Evolutionary conservation across 2,797 vertebrate genomes (phyloP), one percentile per base, ranked within the genome.

Genomic region (Emydoidea blandingii): DNA sequence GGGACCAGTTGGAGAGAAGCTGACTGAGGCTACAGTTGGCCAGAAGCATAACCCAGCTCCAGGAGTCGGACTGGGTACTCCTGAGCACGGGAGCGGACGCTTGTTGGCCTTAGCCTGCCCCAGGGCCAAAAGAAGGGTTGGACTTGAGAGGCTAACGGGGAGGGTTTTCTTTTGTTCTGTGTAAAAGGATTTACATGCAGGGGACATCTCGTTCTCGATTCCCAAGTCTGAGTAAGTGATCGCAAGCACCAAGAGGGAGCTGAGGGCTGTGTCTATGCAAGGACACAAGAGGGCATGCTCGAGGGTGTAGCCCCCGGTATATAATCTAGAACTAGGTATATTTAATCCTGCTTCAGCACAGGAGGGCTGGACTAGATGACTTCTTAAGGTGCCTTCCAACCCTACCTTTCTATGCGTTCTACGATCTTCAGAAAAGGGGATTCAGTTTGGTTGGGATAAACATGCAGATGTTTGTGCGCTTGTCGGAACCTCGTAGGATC

Each of bases 401-500:
- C 15, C 16, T 18, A n/a, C 16, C 8, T 65, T 65, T n/a, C 62
- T 65, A 19, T 34, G 34, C 8, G 16, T n/a, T n/a, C 62, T 65
- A 5, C 19, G 16, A 65, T n/a, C 62, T 50, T n/a, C 87, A 65
- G 27, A 81, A 19, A 83, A 92, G 83, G 3, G 14, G 21, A 65
- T 74, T 86, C 86, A 88, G 10, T 37, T 88, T 80, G 83, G 6
- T 87, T 54, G 6, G 59, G 41, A 23, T 0, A 12, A 49, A 3
- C 18, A 2, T 2, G 2, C 0, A 78, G 47, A 6, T 25, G 4
- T n/a, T 37, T n/a, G 6, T 16, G 44, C 8, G 2, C 62, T 3
- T 10, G 2, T 81, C 18, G 78, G 53, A 4, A 1, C 10, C 18
- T 65, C 16, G 18, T n/a, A n/a, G 62, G 62, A 65, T 65, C 62